Base-by-base conservation (phyloP, 2,888 invertebrate genomes). In the Iphiclides podalirius region DNA sequence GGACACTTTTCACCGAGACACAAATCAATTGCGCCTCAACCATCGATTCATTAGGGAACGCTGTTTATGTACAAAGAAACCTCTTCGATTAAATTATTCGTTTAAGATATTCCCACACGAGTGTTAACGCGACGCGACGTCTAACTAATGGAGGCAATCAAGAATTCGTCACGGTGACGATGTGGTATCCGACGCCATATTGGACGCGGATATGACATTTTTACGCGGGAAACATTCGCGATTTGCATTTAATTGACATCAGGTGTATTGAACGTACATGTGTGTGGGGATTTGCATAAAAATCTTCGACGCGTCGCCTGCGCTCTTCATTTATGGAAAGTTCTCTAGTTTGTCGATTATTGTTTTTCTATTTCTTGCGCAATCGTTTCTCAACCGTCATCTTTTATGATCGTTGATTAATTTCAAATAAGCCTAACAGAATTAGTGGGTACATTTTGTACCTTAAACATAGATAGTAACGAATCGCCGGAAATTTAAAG, bases 201-300 rank as follows among this genome's bases (percentile, higher is more conserved):
- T 41, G 52, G 53, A 54, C 51, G 43, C 52, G 53, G 54, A 54
- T 51, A 62, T 59, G 64, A 64, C 65, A 66, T 65, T 59, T 62
- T 60, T 55, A 42, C 54, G 37, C 41, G 52, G 55, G 53, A 55
- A 58, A 58, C 48, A 44, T 47, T 40, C 39, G 12, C 52, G n/a
- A 63, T 66, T 65, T 59, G 53, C 66, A 66, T 67, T 62, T 67
- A 66, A 67, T 67, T 64, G 61, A 60, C 58, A 58, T 53, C 65
- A 65, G 65, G 65, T 65, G 65, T 59, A 48, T 53, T 14, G 39
- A 15, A 12, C 37, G 31, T 48, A 36, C 33, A 52, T 53, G 52
- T 48, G n/a, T 4, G 6, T 9, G 28, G 40, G 43, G 6, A 57
- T 60, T 59, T 53, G 46, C 58, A 63, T 63, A 63, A 59, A 54